Evolutionary conservation across 2,888 invertebrate genomes (phyloP), one percentile per base, ranked within the genome.

Genomic region (Eupithecia subfuscata): DNA sequence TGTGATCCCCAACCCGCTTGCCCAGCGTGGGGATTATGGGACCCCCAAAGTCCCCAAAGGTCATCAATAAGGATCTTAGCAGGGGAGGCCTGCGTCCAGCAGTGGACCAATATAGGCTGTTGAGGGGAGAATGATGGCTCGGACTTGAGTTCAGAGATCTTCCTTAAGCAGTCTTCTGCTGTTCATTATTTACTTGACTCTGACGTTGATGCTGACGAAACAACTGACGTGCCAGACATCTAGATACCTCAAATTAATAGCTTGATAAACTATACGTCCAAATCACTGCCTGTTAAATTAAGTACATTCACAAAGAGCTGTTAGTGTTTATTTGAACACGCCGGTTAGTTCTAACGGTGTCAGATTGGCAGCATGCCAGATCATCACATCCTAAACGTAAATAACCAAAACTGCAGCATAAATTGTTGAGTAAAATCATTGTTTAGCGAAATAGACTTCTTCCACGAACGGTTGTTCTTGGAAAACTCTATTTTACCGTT

Each of bases 241-340:
- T 18, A 22, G 37, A 22, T 56, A 9, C n/a, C 22, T 67, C 5
- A 43, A 68, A 45, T 34, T 30, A 64, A 34, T 64, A 12, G 30
- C n/a, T 16, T 40, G 18, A 70, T 37, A 40, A 40, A 71, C 40
- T 63, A 63, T 14, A 63, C 60, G 43, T 63, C 70, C 1, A n/a
- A 45, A 22, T 8, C 22, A 43, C 37, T 40, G n/a, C 8, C n/a
- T 68, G 43, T 68, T 45, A 37, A 67, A 67, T 40, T 40, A 40
- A 68, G 68, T 45, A 68, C 52, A 67, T 22, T 22, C 40, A 43
- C 43, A 69, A 52, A 69, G 69, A 52, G 43, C 37, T 40, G 69
- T 69, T 68, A 34, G 48, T 74, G 70, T 74, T 70, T 70, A 74
- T 74, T 70, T 74, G 52, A 74, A 34, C 40, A 52, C n/a, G 52